Percentiles rank a stretch among this genome's conserved stretches.
These are phyloP conservation scores for Microtus ochrogaster DNA, from an alignment of 2,113 vertebrate genomes.

Conservation along the genomic window DNA sequence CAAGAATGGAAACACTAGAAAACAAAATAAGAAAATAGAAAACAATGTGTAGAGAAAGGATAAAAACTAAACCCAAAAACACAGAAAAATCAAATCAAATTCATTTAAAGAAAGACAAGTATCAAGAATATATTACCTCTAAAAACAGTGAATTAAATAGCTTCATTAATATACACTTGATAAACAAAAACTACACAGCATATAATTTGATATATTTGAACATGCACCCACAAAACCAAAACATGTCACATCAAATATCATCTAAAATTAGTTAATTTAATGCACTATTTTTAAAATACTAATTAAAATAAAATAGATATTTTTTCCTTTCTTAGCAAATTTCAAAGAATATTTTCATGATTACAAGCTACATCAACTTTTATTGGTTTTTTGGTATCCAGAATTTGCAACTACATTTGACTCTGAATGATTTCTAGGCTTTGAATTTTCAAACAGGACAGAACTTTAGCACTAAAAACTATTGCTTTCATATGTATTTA, in stretches of 20 bases:
- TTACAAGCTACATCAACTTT: conserved; percentile 45
- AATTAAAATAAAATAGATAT: background rate
- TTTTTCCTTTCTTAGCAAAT: background rate
- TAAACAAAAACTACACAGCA: background rate
- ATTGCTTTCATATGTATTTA: conserved; percentile 32
- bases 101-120: conserved; percentile 24
- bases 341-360: conserved; percentile 13
- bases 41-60: background rate
- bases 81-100: conserved; percentile 43
- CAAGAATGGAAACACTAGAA: conserved; percentile 1
- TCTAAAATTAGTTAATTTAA: conserved; percentile 60
- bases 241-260: background rate
- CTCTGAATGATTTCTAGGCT: conserved; percentile 2
- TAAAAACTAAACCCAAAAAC: background rate
- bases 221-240: background rate
- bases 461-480: background rate
- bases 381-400: background rate
- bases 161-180: conserved; percentile 13
- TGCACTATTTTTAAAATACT: conserved; percentile 14
- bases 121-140: conserved; percentile 15
- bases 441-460: conserved; percentile 49
- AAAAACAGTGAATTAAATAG: background rate
- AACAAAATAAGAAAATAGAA: conserved; percentile 13
- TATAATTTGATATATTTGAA: conserved; percentile 21
- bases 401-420: conserved; percentile 25